These are phyloP conservation scores for Actenoides hombroni DNA, from an alignment of 2,113 vertebrate species.

Conservation along the genomic window DNA sequence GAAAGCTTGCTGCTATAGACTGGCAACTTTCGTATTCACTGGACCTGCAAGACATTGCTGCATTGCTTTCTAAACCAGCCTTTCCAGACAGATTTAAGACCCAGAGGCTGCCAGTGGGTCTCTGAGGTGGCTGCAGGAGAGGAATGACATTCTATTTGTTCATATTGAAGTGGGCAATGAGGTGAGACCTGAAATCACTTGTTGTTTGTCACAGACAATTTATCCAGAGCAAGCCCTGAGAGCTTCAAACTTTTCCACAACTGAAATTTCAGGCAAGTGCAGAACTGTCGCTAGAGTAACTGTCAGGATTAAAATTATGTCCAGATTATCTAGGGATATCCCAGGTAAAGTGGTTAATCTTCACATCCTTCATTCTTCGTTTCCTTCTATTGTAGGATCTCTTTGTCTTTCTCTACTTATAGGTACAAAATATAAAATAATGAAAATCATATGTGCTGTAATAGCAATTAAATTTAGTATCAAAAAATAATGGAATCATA, in stretches of 20 bases:
- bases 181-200: not conserved
- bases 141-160: not conserved
- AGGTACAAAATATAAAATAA: not conserved
- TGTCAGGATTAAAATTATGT: not conserved
- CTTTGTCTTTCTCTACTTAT: not conserved
- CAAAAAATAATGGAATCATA: not conserved
- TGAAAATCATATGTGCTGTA: not conserved
- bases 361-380: not conserved
- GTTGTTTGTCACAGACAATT: not conserved
- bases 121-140: not conserved
- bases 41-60: not conserved
- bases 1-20: not conserved
- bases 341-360: not conserved
- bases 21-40: not conserved
- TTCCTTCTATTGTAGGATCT: not conserved
- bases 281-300: not conserved
- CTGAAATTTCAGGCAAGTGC: not conserved
- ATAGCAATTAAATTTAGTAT: not conserved
- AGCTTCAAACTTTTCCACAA: not conserved
- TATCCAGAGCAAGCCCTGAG: not conserved
- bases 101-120: not conserved
- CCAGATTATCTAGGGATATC: not conserved
- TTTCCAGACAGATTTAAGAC: not conserved
- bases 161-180: not conserved
- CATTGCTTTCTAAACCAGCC: not conserved